Evolutionary conservation across 2,797 vertebrate species (phyloP).

Genomic region (Myotis findleyi): DNA sequence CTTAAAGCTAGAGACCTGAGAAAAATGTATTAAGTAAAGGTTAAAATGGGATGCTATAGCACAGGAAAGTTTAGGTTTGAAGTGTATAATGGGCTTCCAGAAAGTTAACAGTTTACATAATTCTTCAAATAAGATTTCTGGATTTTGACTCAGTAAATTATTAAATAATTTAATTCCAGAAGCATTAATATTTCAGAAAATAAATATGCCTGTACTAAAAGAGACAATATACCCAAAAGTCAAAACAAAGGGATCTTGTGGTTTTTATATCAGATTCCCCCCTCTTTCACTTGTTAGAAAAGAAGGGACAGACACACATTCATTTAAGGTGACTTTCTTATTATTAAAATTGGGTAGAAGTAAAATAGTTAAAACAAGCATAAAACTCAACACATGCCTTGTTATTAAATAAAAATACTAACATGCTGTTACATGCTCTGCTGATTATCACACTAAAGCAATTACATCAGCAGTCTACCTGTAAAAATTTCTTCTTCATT

Average conservation of each 20-base stretch:
- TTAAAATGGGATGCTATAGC: neutral
- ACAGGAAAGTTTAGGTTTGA: slow-evolving; percentile 12
- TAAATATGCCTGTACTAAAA: neutral
- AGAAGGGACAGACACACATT: slow-evolving; percentile 38
- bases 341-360: slow-evolving; percentile 50
- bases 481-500: slow-evolving; percentile 97
- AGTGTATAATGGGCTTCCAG: neutral
- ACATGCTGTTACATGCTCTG: slow-evolving; percentile 84
- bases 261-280: slow-evolving; percentile 4
- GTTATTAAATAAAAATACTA: slow-evolving; percentile 82
- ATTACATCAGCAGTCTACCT: slow-evolving; percentile 91
- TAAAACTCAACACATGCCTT: slow-evolving; percentile 82
- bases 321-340: slow-evolving; percentile 21
- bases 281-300: slow-evolving; percentile 47
- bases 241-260: slow-evolving; percentile 17
- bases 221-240: neutral
- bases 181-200: slow-evolving; percentile 65
- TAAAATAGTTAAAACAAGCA: slow-evolving; percentile 80
- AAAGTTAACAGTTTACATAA: slow-evolving; percentile 12
- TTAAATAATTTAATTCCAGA: slow-evolving; percentile 41
- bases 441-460: slow-evolving; percentile 78
- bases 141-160: slow-evolving; percentile 38
- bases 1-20: neutral
- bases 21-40: slow-evolving; percentile 13
- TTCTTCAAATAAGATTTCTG: slow-evolving; percentile 57